Base-by-base conservation (phyloP, 1,140 invertebrate genomes). In the Metopolophium dirhodum region DNA sequence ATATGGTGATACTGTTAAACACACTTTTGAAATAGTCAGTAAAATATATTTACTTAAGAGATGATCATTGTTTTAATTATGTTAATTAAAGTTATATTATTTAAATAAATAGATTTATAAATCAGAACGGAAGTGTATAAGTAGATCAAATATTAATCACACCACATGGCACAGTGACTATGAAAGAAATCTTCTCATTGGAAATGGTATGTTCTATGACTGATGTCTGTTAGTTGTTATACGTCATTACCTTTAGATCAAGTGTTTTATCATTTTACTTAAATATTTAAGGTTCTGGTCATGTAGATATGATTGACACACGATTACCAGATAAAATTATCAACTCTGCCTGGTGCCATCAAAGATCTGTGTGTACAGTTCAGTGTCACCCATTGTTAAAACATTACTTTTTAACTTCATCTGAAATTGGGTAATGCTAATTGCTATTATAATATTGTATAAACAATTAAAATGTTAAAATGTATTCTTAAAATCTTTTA, bases 81-180 rank as follows among this genome's bases (percentile, higher is more conserved):
- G 23, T 57, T 82, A 30, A 77, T 41, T 37, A 90, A 82, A 51
- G 30, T 45, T 61, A 88, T 49, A 37, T n/a, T 54, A 26, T 92
- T 37, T 89, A 94, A 92, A 49, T 77, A 93, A 93, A 82, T 91
- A 94, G 94, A 61, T 94, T 22, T 94, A 94, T 94, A 93, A 93
- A 9, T 91, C 93, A 47, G 90, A 94, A 41, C 94, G 93, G 26
- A 41, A n/a, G 0, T 61, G n/a, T 47, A 57, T 11, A 86, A 23
- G 57, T 77, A 89, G 14, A 90, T 82, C 9, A n/a, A 41, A 83
- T 18, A 7, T 30, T 11, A 37, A 11, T 37, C 94, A 94, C 89
- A n/a, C 94, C 0, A 94, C 94, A 57, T 94, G 94, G 94, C 94
- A 94, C 92, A 61, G 93, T 90, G 93, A 94, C 91, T 41, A 92